Evolutionary conservation across 1,140 invertebrate species (phyloP).

Genomic region (Drosophila ercepeae): DNA sequence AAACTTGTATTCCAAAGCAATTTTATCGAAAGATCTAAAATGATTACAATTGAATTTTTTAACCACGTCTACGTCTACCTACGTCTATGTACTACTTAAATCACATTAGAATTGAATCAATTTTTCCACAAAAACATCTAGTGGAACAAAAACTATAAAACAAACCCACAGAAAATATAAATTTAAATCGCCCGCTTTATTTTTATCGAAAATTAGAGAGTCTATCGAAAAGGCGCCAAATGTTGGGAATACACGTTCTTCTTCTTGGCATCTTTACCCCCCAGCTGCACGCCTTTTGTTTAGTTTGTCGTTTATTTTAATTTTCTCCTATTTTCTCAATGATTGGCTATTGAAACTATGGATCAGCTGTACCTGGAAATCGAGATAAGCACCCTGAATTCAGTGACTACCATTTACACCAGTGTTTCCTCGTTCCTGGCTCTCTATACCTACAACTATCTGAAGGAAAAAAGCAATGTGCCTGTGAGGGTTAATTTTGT

Average conservation of each 20-base stretch:
- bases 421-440: constrained; percentile 72
- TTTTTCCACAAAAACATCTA: no score
- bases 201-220: not conserved
- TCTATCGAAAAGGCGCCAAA: not conserved
- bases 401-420: constrained; percentile 73
- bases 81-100: no score
- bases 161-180: no score
- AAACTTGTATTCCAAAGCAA: no score
- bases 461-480: constrained; percentile 62
- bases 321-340: constrained; percentile 64
- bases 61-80: no score
- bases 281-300: constrained; percentile 30
- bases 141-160: no score
- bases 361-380: constrained; percentile 81
- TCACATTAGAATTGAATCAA: no score
- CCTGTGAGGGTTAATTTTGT: constrained; percentile 67
- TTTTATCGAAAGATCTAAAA: no score
- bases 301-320: constrained; percentile 37
- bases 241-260: not conserved
- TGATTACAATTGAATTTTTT: no score
- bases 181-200: not conserved
- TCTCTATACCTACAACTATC: constrained; percentile 65
- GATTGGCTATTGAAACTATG: constrained; percentile 62
- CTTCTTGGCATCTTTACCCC: constrained; percentile 12
- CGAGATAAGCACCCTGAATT: constrained; percentile 68